A percentile compares a stretch with the other conserved stretches of the same genome.
These are phyloP conservation scores for Girardia tigrina DNA, from an alignment of 2,888 invertebrate species.

Conservation along the genomic window DNA sequence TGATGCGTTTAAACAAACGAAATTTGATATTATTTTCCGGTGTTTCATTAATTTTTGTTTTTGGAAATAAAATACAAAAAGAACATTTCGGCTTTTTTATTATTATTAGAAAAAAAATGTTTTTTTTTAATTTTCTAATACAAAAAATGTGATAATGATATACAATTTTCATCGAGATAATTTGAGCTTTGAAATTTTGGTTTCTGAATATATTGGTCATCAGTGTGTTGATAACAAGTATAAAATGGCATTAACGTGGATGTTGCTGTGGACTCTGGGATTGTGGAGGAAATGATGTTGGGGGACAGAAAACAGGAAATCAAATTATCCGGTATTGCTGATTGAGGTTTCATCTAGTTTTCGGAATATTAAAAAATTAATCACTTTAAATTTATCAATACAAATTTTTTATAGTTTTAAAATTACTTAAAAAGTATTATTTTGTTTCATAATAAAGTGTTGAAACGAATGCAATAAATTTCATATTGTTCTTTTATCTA, in stretches of 20 bases:
- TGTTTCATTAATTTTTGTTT: not conserved
- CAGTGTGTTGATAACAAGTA: not conserved
- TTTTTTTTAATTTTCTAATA: not conserved
- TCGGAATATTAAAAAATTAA: no score
- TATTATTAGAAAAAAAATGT: not conserved
- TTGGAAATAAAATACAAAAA: not conserved
- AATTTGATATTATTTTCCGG: no score
- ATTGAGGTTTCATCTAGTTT: not conserved
- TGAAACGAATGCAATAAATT: no score
- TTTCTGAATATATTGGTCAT: not conserved
- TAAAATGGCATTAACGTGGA: not conserved
- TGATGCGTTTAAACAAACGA: constrained; percentile 9
- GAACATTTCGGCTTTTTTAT: not conserved
- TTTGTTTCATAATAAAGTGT: no score
- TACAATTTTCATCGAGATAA: not conserved
- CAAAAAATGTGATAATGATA: constrained; percentile 23
- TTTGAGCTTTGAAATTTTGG: not conserved
- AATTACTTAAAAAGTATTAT: no score
- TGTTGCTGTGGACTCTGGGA: not conserved
- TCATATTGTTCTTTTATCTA: no score
- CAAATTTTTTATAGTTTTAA: no score
- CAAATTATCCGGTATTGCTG: constrained; percentile 4
- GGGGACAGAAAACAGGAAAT: not conserved
- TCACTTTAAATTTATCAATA: no score
- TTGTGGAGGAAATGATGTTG: not conserved